Percentiles rank a stretch among this genome's conserved stretches.
Conservation (phyloP, 1,140 invertebrate genomes). For the Drosophila ananassae region DNA sequence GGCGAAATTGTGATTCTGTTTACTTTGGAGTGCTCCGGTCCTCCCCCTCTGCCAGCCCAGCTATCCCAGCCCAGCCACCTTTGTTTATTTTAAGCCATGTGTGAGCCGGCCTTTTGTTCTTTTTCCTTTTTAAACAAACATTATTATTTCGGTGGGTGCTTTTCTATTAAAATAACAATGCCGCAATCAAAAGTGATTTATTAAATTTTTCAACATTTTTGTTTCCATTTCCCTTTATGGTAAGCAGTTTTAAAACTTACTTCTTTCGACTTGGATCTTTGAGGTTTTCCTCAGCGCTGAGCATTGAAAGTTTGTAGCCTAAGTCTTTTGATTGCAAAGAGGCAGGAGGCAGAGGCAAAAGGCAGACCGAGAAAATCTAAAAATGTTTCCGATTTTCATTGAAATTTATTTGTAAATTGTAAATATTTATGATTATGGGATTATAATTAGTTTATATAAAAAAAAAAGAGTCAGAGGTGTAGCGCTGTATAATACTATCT, state of each 20-base stretch:
- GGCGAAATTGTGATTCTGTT: conserved; percentile 62
- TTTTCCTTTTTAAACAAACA: conserved; percentile 46
- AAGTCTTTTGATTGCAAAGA: conserved; percentile 59
- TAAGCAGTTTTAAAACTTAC: conserved; percentile 11
- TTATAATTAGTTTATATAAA: too few relatives aligned
- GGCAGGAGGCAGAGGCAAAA: background rate
- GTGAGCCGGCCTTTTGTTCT: conserved; percentile 40
- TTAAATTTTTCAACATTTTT: conserved; percentile 63
- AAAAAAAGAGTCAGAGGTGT: too few relatives aligned
- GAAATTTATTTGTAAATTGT: background rate
- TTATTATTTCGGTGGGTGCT: conserved; percentile 47
- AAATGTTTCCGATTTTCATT: background rate
- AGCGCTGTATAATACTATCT: too few relatives aligned
- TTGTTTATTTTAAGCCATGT: conserved; percentile 66
- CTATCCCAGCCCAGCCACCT: conserved; percentile 11
- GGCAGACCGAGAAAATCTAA: background rate
- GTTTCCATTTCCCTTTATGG: conserved; percentile 31
- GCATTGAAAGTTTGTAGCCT: conserved; percentile 47
- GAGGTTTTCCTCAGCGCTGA: background rate
- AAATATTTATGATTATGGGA: too few relatives aligned
- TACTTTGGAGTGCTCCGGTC: conserved; percentile 23
- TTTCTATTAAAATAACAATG: conserved; percentile 78
- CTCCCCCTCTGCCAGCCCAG: background rate
- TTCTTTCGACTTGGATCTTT: background rate
- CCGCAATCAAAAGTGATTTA: conserved; percentile 76